Conservation (phyloP, 2,797 vertebrate genomes). For the Schizothorax lantsangensis region DNA sequence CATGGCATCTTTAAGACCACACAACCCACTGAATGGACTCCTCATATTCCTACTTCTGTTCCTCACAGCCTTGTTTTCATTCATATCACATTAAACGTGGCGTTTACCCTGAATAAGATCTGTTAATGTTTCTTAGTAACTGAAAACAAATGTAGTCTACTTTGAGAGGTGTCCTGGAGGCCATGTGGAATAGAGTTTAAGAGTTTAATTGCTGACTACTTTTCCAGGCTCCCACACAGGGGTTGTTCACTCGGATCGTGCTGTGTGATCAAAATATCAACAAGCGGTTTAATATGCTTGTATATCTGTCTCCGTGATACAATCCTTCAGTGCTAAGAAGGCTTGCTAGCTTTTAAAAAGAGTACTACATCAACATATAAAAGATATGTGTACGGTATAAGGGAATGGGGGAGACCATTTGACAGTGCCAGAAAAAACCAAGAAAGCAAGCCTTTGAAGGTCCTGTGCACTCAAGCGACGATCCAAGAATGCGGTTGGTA, state of each 20-base stretch:
- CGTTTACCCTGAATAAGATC: background rate
- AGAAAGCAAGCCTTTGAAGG: conserved; percentile 72
- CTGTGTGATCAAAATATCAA: conserved; percentile 35
- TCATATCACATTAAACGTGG: background rate
- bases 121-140: background rate
- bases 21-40: background rate
- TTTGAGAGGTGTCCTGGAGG: background rate
- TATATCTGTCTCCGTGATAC: conserved; percentile 31
- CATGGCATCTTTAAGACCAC: background rate
- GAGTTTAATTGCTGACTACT: conserved; percentile 41
- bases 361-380: conserved; percentile 42
- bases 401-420: conserved; percentile 69
- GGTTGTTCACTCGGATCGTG: conserved; percentile 22
- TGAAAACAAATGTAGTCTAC: background rate
- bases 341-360: background rate
- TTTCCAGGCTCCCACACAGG: conserved; percentile 27
- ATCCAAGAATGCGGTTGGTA: conserved; percentile 71
- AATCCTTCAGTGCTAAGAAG: conserved; percentile 9
- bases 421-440: conserved; percentile 72
- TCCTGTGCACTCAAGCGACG: conserved; percentile 75
- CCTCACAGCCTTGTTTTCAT: background rate
- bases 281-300: conserved; percentile 29
- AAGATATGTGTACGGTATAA: conserved; percentile 68
- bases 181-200: conserved; percentile 28
- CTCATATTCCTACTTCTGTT: background rate